Base-by-base conservation (phyloP, 1,140 invertebrate species). In the Planococcus citri region DNA sequence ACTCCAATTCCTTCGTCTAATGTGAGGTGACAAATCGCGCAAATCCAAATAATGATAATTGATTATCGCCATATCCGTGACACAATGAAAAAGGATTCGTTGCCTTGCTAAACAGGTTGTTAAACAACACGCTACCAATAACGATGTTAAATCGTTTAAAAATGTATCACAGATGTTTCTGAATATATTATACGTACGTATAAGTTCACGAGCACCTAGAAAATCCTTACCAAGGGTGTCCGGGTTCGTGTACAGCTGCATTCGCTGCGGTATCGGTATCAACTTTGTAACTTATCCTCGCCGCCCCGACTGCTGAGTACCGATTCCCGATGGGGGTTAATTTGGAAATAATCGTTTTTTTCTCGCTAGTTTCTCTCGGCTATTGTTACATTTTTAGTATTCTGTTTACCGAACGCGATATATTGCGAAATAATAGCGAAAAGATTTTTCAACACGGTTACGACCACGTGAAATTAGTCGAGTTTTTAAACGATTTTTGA, bases 141-240 rank as follows among this genome's bases (percentile, higher is more conserved):
- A 64, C 60, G 24, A 25, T 64, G 60, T 64, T 64, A 64, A 64
- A 64, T 64, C 60, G 60, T 64, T 64, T 64, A 64, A 64, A 64
- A 64, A 64, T 64, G 60, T 64, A 64, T 64, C 60, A 64, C 60
- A 64, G 60, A 64, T 64, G 60, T 64, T 64, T 64, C 60, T 64
- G 60, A 64, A 64, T 64, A 64, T 64, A 64, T 64, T 64, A 64
- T 64, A 64, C 10, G 60, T 24, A 24, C 25, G 24, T 64, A 64
- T 64, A 64, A 64, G 60, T 24, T 64, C 25, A 64, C 60, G 25
- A 27, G 25, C 3, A 64, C 22, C 21, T 8, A 60, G 21, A 60
- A 20, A n/a, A n/a, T n/a, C 4, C 17, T 6, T 20, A 58, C 21
- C 2, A 25, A 64, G 20, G 20, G 60, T 10, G 60, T 64, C 60